Evolutionary conservation across 2,113 vertebrate species (phyloP).

Genomic region (Heteronetta atricapilla): DNA sequence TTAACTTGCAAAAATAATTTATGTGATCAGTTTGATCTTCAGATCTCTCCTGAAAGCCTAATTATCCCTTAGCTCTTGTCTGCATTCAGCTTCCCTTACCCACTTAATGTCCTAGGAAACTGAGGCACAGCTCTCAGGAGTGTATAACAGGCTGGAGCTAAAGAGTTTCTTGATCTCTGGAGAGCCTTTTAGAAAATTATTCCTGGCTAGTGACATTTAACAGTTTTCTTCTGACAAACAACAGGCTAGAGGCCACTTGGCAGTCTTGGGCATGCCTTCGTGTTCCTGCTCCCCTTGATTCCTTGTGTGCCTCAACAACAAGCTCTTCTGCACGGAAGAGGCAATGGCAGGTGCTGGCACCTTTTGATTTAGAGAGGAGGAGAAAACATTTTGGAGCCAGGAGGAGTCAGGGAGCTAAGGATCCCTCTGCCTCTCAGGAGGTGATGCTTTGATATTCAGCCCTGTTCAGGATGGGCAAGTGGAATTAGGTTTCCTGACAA

Average conservation of each 20-base stretch:
- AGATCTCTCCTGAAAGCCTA: neutral
- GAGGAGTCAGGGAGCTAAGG: neutral
- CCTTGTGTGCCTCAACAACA: fast-evolving
- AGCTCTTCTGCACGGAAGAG: neutral
- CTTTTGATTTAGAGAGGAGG: neutral
- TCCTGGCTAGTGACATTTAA: neutral
- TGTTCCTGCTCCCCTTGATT: neutral
- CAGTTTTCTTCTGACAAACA: neutral
- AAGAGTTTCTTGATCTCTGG: neutral
- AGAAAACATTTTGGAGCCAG: neutral
- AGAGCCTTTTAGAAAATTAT: neutral
- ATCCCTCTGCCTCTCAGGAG: neutral
- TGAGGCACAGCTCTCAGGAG: neutral
- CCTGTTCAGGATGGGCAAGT: neutral
- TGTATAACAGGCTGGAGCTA: fast-evolving
- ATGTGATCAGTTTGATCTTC: neutral
- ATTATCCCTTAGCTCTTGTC: neutral
- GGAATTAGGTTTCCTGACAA: neutral
- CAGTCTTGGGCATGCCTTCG: neutral
- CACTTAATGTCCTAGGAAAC: neutral
- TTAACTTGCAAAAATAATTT: neutral
- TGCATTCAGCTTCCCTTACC: neutral
- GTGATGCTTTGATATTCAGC: neutral
- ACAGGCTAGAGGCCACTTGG: neutral
- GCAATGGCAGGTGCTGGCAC: neutral